A percentile compares a stretch with the other conserved stretches of the same genome.
phyloP scores from a whole-genome alignment of 2,888 invertebrate species.

The Candidula unifasciata region DNA sequence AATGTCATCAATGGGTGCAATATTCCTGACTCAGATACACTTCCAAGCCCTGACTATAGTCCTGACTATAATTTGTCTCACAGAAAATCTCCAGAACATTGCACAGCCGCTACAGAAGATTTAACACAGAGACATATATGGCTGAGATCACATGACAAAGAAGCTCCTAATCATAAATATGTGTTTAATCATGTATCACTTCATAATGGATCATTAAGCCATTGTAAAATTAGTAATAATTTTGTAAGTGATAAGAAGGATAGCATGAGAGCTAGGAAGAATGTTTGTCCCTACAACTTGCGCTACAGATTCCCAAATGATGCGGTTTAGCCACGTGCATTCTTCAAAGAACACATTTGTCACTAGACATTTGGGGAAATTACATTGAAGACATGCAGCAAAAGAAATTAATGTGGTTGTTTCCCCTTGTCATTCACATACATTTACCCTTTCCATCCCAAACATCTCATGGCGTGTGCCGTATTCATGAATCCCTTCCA shows the following conservation, averaged over 20 bases:
- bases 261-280: background rate
- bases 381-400: too few relatives aligned
- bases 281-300: constrained; percentile 15
- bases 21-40: background rate
- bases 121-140: background rate
- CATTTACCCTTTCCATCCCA: too few relatives aligned
- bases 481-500: too few relatives aligned
- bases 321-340: background rate
- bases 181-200: background rate
- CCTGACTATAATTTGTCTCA: background rate
- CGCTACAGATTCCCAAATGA: constrained; percentile 1
- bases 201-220: background rate
- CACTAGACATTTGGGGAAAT: too few relatives aligned
- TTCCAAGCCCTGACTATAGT: background rate
- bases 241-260: background rate
- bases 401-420: too few relatives aligned
- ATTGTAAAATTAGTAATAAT: background rate
- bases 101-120: background rate
- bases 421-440: too few relatives aligned
- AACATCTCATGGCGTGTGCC: too few relatives aligned
- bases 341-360: too few relatives aligned
- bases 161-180: background rate
- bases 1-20: background rate
- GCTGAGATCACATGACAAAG: constrained; percentile 27
- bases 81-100: background rate